phyloP scores from a whole-genome alignment of 2,797 vertebrate genomes.

The Simalia tracyae region DNA sequence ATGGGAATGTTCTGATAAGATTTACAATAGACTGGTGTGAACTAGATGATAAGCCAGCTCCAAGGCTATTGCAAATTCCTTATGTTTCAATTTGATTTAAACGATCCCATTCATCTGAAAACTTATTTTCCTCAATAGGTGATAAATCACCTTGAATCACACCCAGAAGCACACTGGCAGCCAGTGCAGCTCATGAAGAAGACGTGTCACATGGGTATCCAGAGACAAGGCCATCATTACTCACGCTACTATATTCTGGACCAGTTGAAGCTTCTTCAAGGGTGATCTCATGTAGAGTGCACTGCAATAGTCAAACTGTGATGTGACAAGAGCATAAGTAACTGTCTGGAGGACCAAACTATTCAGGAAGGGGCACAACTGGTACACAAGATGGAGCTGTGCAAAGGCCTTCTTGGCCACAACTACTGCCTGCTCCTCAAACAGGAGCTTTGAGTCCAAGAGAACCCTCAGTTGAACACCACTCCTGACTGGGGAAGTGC shows the following conservation, averaged over 20 bases:
- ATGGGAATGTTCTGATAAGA: no score
- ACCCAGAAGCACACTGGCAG: background rate
- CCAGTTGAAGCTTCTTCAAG: background rate
- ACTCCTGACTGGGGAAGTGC: background rate
- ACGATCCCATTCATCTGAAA: no score
- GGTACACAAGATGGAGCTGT: background rate
- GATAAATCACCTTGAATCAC: background rate
- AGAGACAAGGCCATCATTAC: background rate
- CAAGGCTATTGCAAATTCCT: no score
- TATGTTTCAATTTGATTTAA: no score
- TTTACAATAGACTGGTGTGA: no score
- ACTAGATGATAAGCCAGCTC: no score
- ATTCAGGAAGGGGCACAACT: background rate
- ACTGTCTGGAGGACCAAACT: background rate
- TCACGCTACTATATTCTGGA: background rate
- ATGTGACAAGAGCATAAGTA: background rate
- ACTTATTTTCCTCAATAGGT: background rate
- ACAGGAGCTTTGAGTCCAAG: background rate
- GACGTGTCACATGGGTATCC: background rate
- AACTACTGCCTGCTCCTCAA: background rate
- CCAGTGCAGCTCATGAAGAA: background rate
- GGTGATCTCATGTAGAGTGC: background rate
- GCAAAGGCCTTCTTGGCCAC: background rate
- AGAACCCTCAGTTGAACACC: background rate
- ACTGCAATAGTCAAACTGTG: background rate